phyloP scores from a whole-genome alignment of 2,797 vertebrate genomes.

The Spinus pinus region DNA sequence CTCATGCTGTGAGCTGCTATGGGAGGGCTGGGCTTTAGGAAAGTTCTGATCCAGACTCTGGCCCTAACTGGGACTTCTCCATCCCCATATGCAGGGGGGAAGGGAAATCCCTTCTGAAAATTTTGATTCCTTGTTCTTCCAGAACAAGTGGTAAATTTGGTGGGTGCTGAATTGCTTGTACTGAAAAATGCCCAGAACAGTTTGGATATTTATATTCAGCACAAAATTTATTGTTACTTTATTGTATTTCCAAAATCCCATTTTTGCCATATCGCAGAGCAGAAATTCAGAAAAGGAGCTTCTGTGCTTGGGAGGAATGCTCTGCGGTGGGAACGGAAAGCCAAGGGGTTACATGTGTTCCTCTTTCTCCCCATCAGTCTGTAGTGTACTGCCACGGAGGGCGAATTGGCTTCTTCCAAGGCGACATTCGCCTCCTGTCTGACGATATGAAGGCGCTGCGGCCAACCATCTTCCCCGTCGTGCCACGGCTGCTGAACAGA shows the following conservation, averaged over 20 bases:
- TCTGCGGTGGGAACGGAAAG: background rate
- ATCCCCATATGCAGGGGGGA: background rate
- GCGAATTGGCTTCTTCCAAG: conserved; percentile 95
- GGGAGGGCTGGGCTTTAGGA: background rate
- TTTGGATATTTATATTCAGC: background rate
- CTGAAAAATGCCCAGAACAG: background rate
- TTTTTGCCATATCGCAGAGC: background rate
- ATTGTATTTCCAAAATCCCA: background rate
- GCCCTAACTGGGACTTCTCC: background rate
- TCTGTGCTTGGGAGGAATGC: background rate
- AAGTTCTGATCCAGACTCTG: background rate
- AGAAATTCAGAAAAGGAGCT: background rate
- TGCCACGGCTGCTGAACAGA: conserved; percentile 93
- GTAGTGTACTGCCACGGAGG: conserved; percentile 97
- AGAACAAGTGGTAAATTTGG: background rate
- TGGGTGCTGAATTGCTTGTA: background rate
- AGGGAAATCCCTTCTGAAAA: background rate
- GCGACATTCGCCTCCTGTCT: conserved; percentile 93
- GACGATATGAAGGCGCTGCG: conserved; percentile 94
- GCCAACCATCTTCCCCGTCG: conserved; percentile 96
- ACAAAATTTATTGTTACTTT: background rate
- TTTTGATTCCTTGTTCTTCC: background rate
- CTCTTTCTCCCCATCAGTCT: conserved; percentile 74
- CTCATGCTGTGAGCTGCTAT: background rate
- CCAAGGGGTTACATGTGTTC: background rate